Evolutionary conservation across 2,113 vertebrate genomes (phyloP), one percentile per base, ranked within the genome.

Genomic region (Grus americana): DNA sequence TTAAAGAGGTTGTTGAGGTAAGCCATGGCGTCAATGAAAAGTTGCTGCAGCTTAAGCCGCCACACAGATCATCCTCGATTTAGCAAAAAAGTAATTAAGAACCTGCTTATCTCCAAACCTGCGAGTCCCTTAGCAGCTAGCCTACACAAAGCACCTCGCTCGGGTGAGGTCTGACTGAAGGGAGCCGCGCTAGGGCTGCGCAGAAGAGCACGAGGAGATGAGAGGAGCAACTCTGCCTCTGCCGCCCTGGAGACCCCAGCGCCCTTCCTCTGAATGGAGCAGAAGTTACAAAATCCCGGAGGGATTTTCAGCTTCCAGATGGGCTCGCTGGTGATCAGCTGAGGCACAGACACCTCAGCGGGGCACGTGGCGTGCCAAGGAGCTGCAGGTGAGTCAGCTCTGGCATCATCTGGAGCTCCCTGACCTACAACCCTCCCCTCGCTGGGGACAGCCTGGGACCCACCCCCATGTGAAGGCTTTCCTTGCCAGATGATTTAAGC

Each of bases 321-420:
- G 61, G 44, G 3, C 14, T 63, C 0, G 1, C 13, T 67, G 70
- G 36, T 30, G 68, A 34, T 34, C 18, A 36, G 47, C 59, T 44
- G 85, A 29, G 50, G 15, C 11, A 29, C 16, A 26, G 72, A 34
- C 49, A 40, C 74, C 62, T 78, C 15, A 1, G 32, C 0, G 2
- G 11, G 40, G 17, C 24, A 5, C 2, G 0, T 1, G 40, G 61
- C 4, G 2, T 76, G 78, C 52, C 21, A 1, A 58, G 66, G 49
- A 49, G 59, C 70, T 70, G 86, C 47, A 2, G 4, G 23, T 73
- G 82, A 92, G 65, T 92, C 70, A 34, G 66, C 47, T 80, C 75
- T 26, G 54, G 13, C 2, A 1, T 91, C 66, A 87, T 11, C 58
- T 93, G 84, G 61, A 88, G 82, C 81, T 92, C 40, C 49, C 30